phyloP scores from a whole-genome alignment of 2,797 vertebrate species.

The Odontamblyopus rebecca region DNA sequence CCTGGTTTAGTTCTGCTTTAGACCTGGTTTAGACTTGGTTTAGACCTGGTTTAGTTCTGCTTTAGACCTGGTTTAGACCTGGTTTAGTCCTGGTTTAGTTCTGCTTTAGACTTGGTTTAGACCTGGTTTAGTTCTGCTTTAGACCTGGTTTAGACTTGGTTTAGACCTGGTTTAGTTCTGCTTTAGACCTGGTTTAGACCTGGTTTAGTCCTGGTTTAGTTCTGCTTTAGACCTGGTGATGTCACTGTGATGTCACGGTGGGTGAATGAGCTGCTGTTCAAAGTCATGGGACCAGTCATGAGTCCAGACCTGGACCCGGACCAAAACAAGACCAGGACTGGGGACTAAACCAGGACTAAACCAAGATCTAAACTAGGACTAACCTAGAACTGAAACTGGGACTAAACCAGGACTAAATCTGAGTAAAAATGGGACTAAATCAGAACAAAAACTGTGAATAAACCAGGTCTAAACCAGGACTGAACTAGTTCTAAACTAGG shows the following conservation, averaged over 20 bases:
- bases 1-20: too few species aligned
- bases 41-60: too few species aligned
- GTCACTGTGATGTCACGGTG: background rate
- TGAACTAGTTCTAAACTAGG: background rate
- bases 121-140: too few species aligned
- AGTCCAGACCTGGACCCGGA: background rate
- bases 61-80: too few species aligned
- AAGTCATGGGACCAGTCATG: slow-evolving; percentile 10
- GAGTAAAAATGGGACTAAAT: background rate
- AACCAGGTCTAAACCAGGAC: background rate
- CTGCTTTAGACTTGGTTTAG: too few species aligned
- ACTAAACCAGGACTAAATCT: background rate
- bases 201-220: background rate
- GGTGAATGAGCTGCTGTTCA: slow-evolving; percentile 6
- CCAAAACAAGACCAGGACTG: background rate
- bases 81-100: too few species aligned
- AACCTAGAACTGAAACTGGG: background rate
- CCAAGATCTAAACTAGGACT: background rate
- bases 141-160: too few species aligned
- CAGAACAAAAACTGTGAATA: background rate
- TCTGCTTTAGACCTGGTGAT: background rate
- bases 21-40: too few species aligned
- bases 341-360: background rate
- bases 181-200: too few species aligned
- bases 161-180: too few species aligned